phyloP scores from a whole-genome alignment of 2,888 invertebrate species.

The Drosophila anomalipes region DNA sequence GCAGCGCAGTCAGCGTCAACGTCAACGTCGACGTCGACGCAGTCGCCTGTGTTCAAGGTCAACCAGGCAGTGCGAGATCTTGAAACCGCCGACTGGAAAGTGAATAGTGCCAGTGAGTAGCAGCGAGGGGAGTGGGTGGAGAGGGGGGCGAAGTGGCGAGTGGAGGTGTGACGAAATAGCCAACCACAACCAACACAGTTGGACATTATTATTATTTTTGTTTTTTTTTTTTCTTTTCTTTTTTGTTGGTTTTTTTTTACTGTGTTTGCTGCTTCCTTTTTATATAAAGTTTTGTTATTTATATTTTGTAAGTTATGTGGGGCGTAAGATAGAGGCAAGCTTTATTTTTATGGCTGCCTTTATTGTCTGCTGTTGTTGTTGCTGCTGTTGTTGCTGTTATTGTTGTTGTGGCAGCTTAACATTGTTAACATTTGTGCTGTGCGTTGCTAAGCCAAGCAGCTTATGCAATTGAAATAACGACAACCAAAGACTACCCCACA shows the following conservation, averaged over 20 bases:
- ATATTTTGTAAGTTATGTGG: constrained; percentile 35
- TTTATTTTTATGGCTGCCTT: constrained; percentile 39
- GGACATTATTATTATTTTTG: constrained; percentile 3
- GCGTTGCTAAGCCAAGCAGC: constrained; percentile 37
- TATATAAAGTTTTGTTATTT: constrained; percentile 14
- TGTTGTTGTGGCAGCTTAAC: constrained; percentile 13
- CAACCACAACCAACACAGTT: background rate
- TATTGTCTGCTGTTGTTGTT: constrained; percentile 6
- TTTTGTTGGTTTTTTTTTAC: constrained; percentile 5
- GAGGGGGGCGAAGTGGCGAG: background rate
- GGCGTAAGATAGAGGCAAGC: constrained; percentile 53
- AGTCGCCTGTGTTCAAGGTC: constrained; percentile 57
- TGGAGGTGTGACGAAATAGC: background rate
- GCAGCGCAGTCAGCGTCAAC: constrained; percentile 33
- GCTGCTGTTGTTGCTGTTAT: background rate
- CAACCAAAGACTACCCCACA: constrained; percentile 16
- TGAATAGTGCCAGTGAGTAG: background rate
- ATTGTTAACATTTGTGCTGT: constrained; percentile 16
- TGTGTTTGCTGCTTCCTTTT: constrained; percentile 18
- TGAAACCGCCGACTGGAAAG: background rate
- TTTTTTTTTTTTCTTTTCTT: background rate
- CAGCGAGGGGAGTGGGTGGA: too few relatives aligned
- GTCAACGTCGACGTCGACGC: constrained; percentile 8
- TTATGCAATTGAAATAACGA: constrained; percentile 48
- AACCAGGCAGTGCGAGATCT: constrained; percentile 40